Percentiles rank a stretch among this genome's conserved stretches.
These are phyloP conservation scores for Cordilura impudica DNA, from an alignment of 2,888 invertebrate genomes.

Conservation along the genomic window DNA sequence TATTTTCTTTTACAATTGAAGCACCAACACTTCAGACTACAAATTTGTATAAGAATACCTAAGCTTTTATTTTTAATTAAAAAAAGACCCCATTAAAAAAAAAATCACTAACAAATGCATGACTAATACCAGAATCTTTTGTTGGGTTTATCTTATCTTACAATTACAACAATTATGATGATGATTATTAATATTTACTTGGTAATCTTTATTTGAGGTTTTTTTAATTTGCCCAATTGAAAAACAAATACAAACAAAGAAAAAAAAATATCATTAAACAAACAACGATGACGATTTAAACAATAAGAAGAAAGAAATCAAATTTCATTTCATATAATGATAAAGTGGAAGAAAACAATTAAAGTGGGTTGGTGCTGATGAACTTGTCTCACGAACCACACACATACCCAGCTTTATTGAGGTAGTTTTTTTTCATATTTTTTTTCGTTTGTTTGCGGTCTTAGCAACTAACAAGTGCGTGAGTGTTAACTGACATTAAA, in stretches of 20 bases:
- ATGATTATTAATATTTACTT: neutral
- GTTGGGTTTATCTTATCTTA: neutral
- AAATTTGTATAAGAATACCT: neutral
- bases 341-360: neutral
- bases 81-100: neutral
- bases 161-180: neutral
- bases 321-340: neutral
- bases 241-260: neutral
- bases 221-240: neutral
- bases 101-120: neutral
- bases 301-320: neutral
- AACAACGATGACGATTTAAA: neutral
- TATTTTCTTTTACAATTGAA: neutral
- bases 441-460: neutral
- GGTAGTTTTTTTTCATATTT: neutral
- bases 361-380: neutral
- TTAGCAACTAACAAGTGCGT: constrained; percentile 24
- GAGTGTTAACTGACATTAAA: constrained; percentile 36
- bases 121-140: neutral
- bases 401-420: neutral
- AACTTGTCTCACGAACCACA: neutral
- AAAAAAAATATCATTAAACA: neutral
- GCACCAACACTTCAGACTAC: neutral
- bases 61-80: too few relatives aligned
- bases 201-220: neutral